Percentiles rank a stretch among this genome's conserved stretches.
Conservation (phyloP, 2,113 vertebrate genomes). For the Sakesphorus luctuosus region DNA sequence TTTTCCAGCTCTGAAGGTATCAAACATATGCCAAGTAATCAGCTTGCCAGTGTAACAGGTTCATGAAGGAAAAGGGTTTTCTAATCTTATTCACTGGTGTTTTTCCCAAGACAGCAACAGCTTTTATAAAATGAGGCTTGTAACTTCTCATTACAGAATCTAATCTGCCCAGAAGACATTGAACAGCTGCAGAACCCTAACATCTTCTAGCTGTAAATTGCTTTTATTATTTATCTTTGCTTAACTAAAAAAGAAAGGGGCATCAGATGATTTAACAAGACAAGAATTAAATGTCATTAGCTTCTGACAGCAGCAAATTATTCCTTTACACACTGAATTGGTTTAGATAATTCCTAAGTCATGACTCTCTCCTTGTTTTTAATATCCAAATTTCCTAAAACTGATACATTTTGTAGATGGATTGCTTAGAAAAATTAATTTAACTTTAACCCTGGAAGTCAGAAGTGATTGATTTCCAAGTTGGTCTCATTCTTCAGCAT, state of each 20-base stretch:
- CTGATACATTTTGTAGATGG: slow-evolving; percentile 18
- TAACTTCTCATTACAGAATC: slow-evolving; percentile 83
- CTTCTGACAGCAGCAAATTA: slow-evolving; percentile 71
- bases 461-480: slow-evolving; percentile 32
- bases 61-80: slow-evolving; percentile 74
- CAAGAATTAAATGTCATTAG: slow-evolving; percentile 72
- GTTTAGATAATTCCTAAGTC: slow-evolving; percentile 47
- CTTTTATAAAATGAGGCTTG: slow-evolving; percentile 83
- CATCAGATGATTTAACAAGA: slow-evolving; percentile 78
- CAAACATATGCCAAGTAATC: slow-evolving; percentile 79
- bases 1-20: slow-evolving; percentile 72
- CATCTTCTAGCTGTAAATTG: slow-evolving; percentile 77
- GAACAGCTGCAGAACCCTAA: slow-evolving; percentile 76
- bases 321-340: slow-evolving; percentile 61
- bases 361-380: slow-evolving; percentile 51
- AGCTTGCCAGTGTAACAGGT: slow-evolving; percentile 70
- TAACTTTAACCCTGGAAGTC: neutral
- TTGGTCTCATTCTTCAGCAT: neutral
- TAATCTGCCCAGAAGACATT: slow-evolving; percentile 82
- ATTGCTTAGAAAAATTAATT: slow-evolving; percentile 49
- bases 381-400: slow-evolving; percentile 36
- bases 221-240: slow-evolving; percentile 82
- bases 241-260: slow-evolving; percentile 78
- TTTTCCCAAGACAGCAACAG: slow-evolving; percentile 80
- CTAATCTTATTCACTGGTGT: slow-evolving; percentile 74